Percentiles rank a stretch among this genome's conserved stretches.
Conservation (phyloP, 2,113 vertebrate species). For the Melanerpes formicivorus region DNA sequence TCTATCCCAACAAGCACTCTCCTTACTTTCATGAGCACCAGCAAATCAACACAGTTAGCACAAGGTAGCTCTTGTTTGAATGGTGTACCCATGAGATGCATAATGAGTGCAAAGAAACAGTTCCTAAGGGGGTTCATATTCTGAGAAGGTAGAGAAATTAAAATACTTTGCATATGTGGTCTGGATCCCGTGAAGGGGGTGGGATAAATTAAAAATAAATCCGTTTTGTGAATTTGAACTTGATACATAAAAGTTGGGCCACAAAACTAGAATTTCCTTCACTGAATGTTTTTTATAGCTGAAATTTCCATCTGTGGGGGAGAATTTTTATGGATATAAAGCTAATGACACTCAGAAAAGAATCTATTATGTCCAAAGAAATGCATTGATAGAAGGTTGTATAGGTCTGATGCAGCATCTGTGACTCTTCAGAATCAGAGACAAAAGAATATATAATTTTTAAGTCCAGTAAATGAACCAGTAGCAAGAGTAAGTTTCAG, state of each 20-base stretch:
- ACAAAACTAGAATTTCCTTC: conserved; percentile 23
- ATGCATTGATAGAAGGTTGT: neutral
- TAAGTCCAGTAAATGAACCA: neutral
- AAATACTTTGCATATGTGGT: neutral
- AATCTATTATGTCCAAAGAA: neutral
- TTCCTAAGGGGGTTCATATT: neutral
- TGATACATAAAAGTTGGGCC: neutral
- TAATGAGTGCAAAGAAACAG: conserved; percentile 20
- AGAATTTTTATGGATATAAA: neutral
- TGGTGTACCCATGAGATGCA: conserved; percentile 46
- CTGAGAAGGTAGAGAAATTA: conserved; percentile 21
- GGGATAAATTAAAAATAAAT: conserved; percentile 28
- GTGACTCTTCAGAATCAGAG: neutral
- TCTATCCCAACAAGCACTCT: neutral
- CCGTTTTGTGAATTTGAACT: neutral
- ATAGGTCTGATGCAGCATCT: neutral
- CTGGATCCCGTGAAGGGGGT: neutral
- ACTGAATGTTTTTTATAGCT: conserved; percentile 13
- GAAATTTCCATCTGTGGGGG: neutral
- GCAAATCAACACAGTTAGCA: conserved; percentile 37
- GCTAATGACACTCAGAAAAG: neutral
- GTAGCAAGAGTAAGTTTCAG: neutral
- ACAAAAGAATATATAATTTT: neutral
- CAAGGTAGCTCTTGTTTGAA: conserved; percentile 59
- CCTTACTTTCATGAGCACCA: neutral